Evolutionary conservation across 2,113 vertebrate genomes (phyloP).

Genomic region (Tetrax tetrax): DNA sequence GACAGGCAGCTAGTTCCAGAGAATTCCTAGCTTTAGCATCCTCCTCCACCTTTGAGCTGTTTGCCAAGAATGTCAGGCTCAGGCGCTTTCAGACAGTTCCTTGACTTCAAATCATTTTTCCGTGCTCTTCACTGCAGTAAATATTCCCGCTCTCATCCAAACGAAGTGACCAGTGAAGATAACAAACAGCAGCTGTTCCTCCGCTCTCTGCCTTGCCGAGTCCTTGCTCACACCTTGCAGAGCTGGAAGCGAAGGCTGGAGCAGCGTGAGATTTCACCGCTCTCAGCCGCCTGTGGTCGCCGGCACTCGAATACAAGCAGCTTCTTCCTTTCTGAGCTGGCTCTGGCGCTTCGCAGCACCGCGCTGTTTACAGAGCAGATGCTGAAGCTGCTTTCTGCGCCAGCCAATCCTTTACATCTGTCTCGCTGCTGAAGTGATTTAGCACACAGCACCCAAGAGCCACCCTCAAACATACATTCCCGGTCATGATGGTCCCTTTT

Average conservation of each 20-base stretch:
- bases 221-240: neutral
- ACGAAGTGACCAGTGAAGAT: rapidly evolving
- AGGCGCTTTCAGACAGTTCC: neutral
- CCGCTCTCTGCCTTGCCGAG: neutral
- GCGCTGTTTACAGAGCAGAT: neutral
- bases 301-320: neutral
- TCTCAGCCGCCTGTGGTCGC: neutral
- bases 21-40: neutral
- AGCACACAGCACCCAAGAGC: neutral
- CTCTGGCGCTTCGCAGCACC: neutral
- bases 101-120: neutral
- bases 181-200: neutral
- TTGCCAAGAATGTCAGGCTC: neutral
- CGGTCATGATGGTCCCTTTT: neutral
- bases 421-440: neutral
- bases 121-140: neutral
- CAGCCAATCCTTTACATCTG: slow-evolving; percentile 20
- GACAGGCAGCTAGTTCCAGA: neutral
- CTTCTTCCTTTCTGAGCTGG: neutral
- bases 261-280: neutral
- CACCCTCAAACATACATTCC: neutral
- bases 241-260: neutral
- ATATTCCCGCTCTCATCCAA: neutral
- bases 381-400: neutral
- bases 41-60: neutral